Percentiles rank a stretch among this genome's conserved stretches.
These are phyloP conservation scores for Porites cylindrica DNA, from an alignment of 92 coral and sea anemone species.

Conservation along the genomic window DNA sequence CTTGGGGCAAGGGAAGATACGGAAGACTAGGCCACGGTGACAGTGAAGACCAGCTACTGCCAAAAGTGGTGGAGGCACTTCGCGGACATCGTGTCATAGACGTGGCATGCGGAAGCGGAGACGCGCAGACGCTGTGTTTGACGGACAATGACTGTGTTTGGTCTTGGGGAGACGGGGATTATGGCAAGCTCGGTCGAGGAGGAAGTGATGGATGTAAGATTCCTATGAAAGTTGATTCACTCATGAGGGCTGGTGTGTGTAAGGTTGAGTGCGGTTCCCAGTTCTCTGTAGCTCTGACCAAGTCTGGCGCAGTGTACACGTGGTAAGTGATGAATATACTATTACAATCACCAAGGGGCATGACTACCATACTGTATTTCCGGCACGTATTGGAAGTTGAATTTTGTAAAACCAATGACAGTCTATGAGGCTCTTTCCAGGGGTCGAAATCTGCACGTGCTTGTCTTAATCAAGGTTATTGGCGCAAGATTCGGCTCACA, in stretches of 20 bases:
- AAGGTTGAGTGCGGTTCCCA: conserved; percentile 98
- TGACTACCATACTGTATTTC: neutral
- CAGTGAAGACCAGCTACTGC: conserved; percentile 92
- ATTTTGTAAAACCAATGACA: no score
- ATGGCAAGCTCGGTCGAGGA: conserved; percentile 98
- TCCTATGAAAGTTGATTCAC: conserved; percentile 91
- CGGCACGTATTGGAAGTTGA: no score
- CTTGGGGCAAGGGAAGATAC: conserved; percentile 99
- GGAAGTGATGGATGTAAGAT: conserved; percentile 99
- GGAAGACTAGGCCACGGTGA: conserved; percentile 98
- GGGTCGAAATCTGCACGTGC: no score
- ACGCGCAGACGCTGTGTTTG: conserved; percentile 97
- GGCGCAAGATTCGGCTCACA: no score
- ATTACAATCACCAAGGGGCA: neutral
- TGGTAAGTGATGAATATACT: conserved; percentile 70
- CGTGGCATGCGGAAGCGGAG: conserved; percentile 99
- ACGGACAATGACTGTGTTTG: conserved; percentile 97
- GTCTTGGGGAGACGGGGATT: conserved; percentile 99
- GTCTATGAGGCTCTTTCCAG: no score
- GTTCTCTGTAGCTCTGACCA: conserved; percentile 97
- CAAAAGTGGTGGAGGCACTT: conserved; percentile 92
- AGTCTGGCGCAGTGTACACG: conserved; percentile 94
- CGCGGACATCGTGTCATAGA: conserved; percentile 93
- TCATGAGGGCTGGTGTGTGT: conserved; percentile 87
- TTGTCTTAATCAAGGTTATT: no score